Evolutionary conservation across 2,888 invertebrate species (phyloP).

Genomic region (Rotaria socialis): DNA sequence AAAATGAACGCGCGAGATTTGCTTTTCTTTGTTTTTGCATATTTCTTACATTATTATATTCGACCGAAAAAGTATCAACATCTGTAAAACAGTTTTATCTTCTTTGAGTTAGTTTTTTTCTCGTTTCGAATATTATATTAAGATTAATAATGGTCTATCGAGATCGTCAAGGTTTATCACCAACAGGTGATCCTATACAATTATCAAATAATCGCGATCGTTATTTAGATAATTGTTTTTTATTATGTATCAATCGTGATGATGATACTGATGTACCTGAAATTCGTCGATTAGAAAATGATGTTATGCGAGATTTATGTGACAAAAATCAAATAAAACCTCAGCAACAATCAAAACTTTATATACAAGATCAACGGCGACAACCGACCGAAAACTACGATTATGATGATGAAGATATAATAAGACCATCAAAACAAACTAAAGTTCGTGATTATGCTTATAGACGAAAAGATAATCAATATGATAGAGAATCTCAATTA

Average conservation of each 20-base stretch:
- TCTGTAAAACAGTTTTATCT: not conserved
- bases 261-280: not conserved
- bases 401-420: not conserved
- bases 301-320: not conserved
- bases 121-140: too few species aligned
- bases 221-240: slow-evolving; percentile 7
- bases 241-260: not conserved
- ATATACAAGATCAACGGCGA: not conserved
- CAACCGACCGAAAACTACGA: too few species aligned
- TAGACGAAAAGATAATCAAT: not conserved
- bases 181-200: not conserved
- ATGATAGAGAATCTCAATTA: not conserved
- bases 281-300: slow-evolving; percentile 3
- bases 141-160: not conserved
- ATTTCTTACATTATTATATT: not conserved
- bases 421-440: not conserved
- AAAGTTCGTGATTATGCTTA: not conserved
- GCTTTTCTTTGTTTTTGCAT: not conserved
- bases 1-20: not conserved
- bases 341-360: not conserved
- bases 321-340: not conserved
- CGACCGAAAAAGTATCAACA: not conserved
- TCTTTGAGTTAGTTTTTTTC: too few species aligned
- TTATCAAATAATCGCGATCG: not conserved
- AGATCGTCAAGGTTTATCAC: not conserved